phyloP scores from a whole-genome alignment of 2,113 vertebrate species.

The Pycnonotus jocosus region DNA sequence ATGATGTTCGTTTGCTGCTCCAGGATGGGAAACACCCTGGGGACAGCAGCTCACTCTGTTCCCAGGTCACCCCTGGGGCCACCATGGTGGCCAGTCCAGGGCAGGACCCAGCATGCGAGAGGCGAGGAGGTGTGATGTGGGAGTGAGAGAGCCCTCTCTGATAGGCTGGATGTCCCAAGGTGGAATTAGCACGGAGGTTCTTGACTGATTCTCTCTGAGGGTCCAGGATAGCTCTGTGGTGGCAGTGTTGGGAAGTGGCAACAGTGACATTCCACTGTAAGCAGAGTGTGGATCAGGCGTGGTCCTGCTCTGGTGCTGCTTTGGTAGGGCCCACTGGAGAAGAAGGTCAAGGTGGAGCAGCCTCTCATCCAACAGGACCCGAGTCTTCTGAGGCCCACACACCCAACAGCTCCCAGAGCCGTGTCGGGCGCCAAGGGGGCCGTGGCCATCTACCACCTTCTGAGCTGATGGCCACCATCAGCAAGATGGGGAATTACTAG shows the following conservation, averaged over 20 bases:
- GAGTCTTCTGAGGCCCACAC: accelerated
- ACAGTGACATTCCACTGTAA: accelerated
- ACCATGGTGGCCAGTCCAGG: accelerated
- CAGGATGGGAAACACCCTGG: accelerated
- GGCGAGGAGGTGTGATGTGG: background rate
- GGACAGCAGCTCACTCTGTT: background rate
- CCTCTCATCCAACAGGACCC: background rate
- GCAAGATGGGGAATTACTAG: constrained; percentile 34
- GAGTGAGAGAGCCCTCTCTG: accelerated
- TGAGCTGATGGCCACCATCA: background rate
- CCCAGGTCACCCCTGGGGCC: accelerated
- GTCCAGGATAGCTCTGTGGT: accelerated
- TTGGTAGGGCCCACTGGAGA: accelerated
- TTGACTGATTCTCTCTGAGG: background rate
- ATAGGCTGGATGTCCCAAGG: background rate
- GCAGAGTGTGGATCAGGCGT: background rate
- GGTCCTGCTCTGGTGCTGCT: background rate
- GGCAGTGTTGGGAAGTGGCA: accelerated
- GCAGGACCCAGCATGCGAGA: accelerated
- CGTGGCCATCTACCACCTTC: accelerated
- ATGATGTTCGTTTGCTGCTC: accelerated
- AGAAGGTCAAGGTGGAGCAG: background rate
- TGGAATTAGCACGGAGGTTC: background rate
- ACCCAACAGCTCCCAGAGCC: accelerated
- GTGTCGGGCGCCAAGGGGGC: accelerated